Conservation (phyloP, 2,888 invertebrate genomes). For the Campopleginae sp. region DNA sequence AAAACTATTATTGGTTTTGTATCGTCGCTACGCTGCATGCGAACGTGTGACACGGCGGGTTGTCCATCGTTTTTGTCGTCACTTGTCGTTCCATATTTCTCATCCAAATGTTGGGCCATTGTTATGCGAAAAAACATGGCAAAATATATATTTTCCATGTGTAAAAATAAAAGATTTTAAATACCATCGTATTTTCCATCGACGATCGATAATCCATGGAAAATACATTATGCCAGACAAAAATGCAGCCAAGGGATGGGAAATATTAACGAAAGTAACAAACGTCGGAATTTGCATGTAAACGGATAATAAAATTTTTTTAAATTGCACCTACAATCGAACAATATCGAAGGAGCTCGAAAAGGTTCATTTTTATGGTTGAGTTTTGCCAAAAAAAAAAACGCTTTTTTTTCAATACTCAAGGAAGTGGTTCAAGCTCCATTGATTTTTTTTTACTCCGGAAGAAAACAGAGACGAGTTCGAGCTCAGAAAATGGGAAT, state of each 20-base stretch:
- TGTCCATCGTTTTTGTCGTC: slow-evolving; percentile 37
- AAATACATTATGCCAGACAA: neutral
- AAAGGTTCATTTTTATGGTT: neutral
- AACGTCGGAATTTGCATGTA: neutral
- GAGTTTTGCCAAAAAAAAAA: neutral
- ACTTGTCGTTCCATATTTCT: slow-evolving; percentile 21
- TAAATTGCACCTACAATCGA: neutral
- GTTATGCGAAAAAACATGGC: neutral
- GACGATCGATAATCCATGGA: slow-evolving; percentile 5
- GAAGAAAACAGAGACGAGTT: neutral
- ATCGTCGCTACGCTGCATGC: slow-evolving; percentile 53
- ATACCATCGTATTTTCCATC: neutral
- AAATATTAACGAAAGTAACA: neutral
- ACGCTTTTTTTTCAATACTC: neutral
- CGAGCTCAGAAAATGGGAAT: slow-evolving; percentile 9
- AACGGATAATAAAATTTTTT: neutral
- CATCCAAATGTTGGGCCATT: slow-evolving; percentile 18
- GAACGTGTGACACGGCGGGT: neutral
- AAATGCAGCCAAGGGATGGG: neutral
- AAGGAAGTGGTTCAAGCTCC: neutral
- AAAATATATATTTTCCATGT: slow-evolving; percentile 26
- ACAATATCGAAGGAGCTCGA: neutral
- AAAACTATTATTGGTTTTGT: slow-evolving; percentile 30
- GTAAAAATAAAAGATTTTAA: slow-evolving; percentile 12
- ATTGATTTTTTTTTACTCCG: neutral